Evolutionary conservation across 2,888 invertebrate genomes (phyloP).

Genomic region (Platerodrilus igneus): DNA sequence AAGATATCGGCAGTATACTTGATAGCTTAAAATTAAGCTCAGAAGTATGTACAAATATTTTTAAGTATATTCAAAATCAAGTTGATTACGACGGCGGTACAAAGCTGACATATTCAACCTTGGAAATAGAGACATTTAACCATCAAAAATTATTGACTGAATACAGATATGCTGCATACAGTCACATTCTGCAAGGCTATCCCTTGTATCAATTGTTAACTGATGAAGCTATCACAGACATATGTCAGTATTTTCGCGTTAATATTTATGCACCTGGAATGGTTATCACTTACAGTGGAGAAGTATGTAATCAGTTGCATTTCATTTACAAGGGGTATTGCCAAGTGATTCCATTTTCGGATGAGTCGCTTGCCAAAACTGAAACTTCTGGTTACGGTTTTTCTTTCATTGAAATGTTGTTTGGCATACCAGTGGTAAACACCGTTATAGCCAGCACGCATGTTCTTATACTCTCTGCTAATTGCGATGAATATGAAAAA

Average conservation of each 20-base stretch:
- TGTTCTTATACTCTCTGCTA: conserved; percentile 22
- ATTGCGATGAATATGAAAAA: conserved; percentile 14
- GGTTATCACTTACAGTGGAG: conserved; percentile 30
- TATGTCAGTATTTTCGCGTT: background rate
- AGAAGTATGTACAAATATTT: too few species aligned
- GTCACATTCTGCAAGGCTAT: too few species aligned
- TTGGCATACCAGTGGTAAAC: conserved; percentile 25
- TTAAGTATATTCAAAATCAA: too few species aligned
- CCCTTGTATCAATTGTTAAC: too few species aligned
- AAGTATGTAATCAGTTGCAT: conserved; percentile 29
- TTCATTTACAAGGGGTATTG: conserved; percentile 30
- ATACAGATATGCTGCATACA: too few species aligned
- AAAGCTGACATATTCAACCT: too few species aligned
- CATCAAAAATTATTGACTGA: too few species aligned
- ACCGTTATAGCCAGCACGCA: conserved; percentile 28
- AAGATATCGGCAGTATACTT: too few species aligned
- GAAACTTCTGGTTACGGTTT: conserved; percentile 21
- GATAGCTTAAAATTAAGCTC: too few species aligned
- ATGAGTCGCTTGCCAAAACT: conserved; percentile 8
- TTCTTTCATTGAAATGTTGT: conserved; percentile 27
- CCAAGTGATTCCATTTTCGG: conserved; percentile 14
- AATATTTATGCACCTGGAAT: too few species aligned
- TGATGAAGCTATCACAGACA: background rate
- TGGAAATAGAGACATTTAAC: too few species aligned
- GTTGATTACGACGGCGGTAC: too few species aligned